Percentiles rank a stretch among this genome's conserved stretches.
Conservation (phyloP, 2,888 invertebrate genomes). For the Leucophenga montana region DNA sequence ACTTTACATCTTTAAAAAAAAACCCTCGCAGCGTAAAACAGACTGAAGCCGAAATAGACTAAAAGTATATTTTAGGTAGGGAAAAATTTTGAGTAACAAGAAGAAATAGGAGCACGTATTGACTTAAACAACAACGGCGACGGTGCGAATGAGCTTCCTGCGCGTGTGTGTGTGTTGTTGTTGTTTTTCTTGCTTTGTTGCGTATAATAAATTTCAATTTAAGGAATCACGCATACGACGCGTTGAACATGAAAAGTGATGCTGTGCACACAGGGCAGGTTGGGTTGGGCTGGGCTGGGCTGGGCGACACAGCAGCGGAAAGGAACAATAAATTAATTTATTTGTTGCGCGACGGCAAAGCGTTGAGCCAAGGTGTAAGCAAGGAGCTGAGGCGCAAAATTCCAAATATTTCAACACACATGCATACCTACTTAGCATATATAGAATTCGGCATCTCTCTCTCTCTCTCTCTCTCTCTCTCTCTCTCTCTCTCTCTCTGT, state of each 20-base stretch:
- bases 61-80: too few species aligned
- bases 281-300: too few species aligned
- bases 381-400: not conserved
- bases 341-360: slow-evolving; percentile 9
- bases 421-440: not conserved
- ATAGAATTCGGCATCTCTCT: not conserved
- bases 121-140: not conserved
- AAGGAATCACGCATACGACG: slow-evolving; percentile 14
- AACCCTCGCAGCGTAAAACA: too few species aligned
- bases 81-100: too few species aligned
- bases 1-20: too few species aligned
- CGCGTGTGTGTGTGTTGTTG: not conserved
- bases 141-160: not conserved
- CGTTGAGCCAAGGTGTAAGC: too few species aligned
- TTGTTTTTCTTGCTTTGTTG: not conserved
- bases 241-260: slow-evolving; percentile 9
- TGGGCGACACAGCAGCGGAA: too few species aligned
- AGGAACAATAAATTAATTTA: slow-evolving; percentile 21
- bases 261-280: not conserved
- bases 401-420: not conserved
- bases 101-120: too few species aligned
- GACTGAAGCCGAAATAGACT: too few species aligned
- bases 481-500: too few species aligned
- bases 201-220: slow-evolving; percentile 25
- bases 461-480: too few species aligned